A percentile compares a stretch with the other conserved stretches of the same genome.
Conservation (phyloP, 2,888 invertebrate species). For the Melanchra persicariae region DNA sequence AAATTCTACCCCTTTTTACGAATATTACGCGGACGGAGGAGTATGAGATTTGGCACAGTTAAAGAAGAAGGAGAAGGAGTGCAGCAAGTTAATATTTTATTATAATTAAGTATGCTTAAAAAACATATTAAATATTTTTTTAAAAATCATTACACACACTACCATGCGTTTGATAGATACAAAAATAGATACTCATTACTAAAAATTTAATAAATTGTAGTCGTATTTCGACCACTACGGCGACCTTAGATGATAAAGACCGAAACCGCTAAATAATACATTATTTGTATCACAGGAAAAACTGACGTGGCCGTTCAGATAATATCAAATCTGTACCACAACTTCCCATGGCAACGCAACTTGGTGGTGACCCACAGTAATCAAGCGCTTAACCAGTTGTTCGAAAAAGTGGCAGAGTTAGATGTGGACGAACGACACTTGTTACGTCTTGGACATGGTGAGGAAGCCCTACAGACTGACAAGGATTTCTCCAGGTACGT, state of each 20-base stretch:
- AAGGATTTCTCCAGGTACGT: constrained; percentile 98
- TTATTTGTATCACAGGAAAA: constrained; percentile 92
- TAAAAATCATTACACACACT: no score
- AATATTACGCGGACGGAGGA: no score
- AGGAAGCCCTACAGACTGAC: constrained; percentile 99
- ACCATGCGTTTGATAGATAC: no score
- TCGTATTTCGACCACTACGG: no score
- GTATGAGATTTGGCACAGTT: no score
- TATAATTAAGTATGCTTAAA: no score
- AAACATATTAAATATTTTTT: no score
- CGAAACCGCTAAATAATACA: background rate
- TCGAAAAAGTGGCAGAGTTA: constrained; percentile 99
- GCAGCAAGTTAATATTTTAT: no score
- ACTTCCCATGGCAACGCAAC: constrained; percentile 99
- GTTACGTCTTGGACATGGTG: constrained; percentile 99
- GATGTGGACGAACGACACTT: constrained; percentile 99
- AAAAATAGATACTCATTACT: no score
- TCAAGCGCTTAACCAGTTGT: constrained; percentile 99
- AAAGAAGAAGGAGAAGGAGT: no score
- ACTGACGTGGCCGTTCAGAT: constrained; percentile 99
- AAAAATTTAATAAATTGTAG: no score
- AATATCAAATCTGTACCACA: constrained; percentile 99
- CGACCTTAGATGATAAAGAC: background rate
- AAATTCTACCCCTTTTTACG: no score
- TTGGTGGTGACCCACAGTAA: constrained; percentile 99